These are phyloP conservation scores for Clamator glandarius DNA, from an alignment of 2,797 vertebrate species.

Conservation along the genomic window DNA sequence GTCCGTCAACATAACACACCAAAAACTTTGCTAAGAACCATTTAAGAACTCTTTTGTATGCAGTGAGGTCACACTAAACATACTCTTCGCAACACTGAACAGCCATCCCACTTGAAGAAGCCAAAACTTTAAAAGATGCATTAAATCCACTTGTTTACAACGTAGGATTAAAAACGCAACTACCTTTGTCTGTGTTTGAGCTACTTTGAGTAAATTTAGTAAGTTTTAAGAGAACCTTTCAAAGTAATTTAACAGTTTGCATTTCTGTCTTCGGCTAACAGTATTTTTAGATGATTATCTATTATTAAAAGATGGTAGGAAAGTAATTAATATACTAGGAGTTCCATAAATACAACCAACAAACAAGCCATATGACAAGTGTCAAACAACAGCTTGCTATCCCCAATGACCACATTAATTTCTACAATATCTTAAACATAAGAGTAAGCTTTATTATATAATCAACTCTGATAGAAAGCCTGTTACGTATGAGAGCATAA, in stretches of 20 bases:
- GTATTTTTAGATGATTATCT: background rate
- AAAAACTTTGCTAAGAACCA: background rate
- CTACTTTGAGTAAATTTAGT: background rate
- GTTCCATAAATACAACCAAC: background rate
- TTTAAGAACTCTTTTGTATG: background rate
- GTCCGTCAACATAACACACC: background rate
- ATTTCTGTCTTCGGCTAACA: background rate
- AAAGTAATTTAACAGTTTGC: background rate
- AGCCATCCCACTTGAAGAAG: background rate
- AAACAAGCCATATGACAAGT: background rate
- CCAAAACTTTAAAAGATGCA: background rate
- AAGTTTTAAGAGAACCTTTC: background rate
- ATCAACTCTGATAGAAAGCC: background rate
- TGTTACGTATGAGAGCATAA: background rate
- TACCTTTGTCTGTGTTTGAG: background rate
- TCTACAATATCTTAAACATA: background rate
- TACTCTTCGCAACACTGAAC: background rate
- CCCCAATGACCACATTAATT: background rate
- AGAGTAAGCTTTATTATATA: background rate
- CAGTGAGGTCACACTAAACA: background rate
- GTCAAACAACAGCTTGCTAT: background rate
- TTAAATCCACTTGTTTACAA: background rate
- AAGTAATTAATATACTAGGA: background rate
- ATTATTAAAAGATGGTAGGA: background rate
- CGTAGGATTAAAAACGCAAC: background rate